Base-by-base conservation (phyloP, 2,797 vertebrate genomes). In the Strix occidentalis region DNA sequence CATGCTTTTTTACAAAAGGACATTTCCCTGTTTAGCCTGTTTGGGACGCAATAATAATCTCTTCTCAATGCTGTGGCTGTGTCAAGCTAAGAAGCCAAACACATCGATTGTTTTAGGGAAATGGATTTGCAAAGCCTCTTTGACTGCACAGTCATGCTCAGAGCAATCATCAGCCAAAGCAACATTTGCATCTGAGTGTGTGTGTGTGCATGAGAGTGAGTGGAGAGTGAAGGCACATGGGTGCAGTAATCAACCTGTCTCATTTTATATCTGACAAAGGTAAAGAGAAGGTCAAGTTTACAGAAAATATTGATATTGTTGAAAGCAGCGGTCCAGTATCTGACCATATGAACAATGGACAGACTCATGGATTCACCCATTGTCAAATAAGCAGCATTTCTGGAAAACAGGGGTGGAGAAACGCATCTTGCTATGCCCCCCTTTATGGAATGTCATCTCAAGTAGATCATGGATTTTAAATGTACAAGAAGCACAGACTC, bases 1-100 rank as follows among this genome's bases (percentile, higher is more conserved):
- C 39, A 53, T 41, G 57, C 26, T 85, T 93, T 93, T 94, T 90
- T 66, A 87, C 45, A 60, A 79, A 93, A 96, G 61, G 37, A 89
- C 23, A 48, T 74, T 69, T 95, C 70, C 39, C 50, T 69, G 41
- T 93, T 94, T 61, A 84, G 43, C 35, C 56, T 54, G 19, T 33
- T 89, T 54, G 48, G 60, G 63, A 16, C 50, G 33, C 77, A 72
- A 35, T 79, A 89, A 66, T 50, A 89, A 43, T 64, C 45, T 56
- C 14, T 51, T 86, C 65, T 88, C 46, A 56, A 3, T 2, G 1
- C 35, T 72, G 35, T 53, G 39, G 6, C 18, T 71, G 17, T 33
- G 57, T 64, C 57, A 88, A 50, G 43, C 58, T 54, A 69, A 93
- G 60, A 93, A 92, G 60, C 39, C 58, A 82, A 71, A 72, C 3